Percentiles rank a stretch among this genome's conserved stretches.
These are phyloP conservation scores for Sylvilagus bachmani DNA, from an alignment of 2,113 vertebrate species.

Conservation along the genomic window DNA sequence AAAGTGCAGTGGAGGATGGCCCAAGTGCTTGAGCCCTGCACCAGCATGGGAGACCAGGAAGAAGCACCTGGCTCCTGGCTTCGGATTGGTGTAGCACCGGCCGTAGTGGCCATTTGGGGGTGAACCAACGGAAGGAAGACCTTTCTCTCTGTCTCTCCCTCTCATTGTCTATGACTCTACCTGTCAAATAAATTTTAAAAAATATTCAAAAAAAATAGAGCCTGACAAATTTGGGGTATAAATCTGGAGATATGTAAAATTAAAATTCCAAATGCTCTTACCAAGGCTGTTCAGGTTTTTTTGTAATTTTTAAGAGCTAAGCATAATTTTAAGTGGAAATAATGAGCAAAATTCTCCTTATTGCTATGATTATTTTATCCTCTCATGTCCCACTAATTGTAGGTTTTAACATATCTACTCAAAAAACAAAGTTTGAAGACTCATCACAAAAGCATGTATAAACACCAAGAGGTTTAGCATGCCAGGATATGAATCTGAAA, in stretches of 20 bases:
- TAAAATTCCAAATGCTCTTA: conserved; percentile 26
- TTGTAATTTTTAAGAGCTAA: conserved; percentile 10
- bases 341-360: neutral
- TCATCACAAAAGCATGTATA: conserved; percentile 47
- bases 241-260: neutral
- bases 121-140: no score
- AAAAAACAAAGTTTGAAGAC: conserved; percentile 30
- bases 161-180: no score
- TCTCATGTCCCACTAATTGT: neutral
- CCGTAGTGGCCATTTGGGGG: no score
- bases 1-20: no score
- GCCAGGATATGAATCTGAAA: conserved; percentile 24
- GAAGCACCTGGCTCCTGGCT: no score
- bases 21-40: no score
- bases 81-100: no score
- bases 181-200: no score
- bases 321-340: conserved; percentile 8
- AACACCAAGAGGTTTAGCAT: neutral
- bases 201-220: neutral
- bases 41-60: no score
- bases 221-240: neutral
- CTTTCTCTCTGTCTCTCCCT: no score
- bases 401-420: neutral
- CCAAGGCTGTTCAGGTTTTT: neutral
- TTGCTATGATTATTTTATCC: conserved; percentile 8